Evolutionary conservation across 2,797 vertebrate genomes (phyloP), one percentile per base, ranked within the genome.

Genomic region (Hyperoplus immaculatus): DNA sequence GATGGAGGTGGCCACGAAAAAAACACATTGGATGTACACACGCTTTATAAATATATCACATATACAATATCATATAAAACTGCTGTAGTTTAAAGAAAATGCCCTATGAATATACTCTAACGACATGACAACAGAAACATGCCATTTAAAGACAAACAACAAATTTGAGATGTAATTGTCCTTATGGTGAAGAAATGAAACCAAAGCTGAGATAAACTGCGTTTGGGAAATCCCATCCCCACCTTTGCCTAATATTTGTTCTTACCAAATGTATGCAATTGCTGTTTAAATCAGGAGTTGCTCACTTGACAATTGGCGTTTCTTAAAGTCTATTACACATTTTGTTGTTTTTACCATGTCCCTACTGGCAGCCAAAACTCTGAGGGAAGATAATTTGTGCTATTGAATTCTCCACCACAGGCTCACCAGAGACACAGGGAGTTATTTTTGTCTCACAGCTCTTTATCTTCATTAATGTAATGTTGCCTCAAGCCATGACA

Each of bases 401-500:
- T 92, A 91, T 95, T 96, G 95, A 95, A 84, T 80, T 94, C 96
- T 95, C 87, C 93, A 92, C 87, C 93, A 92, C 95, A 93, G 94
- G 92, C 94, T 93, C 91, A 92, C 90, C 80, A 90, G 94, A 95
- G 95, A 86, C 81, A 86, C 81, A 60, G 93, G 92, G 94, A 93
- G 96, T 95, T 96, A 96, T 96, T 96, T 95, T 95, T 95, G 96
- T 95, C 95, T 91, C 90, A 88, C 54, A 86, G 94, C 95, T 94
- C 29, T 94, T 96, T 95, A 96, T 96, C 95, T 94, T 94, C 95
- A 95, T 93, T 93, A 94, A 97, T 96, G 96, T 95, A 95, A 96
- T 92, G 94, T 95, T 94, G 94, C 95, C 95, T 96, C 94, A 88
- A 95, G 95, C 77, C n/a, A 94, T 95, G 94, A 95, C 92, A 79